These are phyloP conservation scores for Austrolebias charrua DNA, from an alignment of 2,797 vertebrate genomes.

Conservation along the genomic window DNA sequence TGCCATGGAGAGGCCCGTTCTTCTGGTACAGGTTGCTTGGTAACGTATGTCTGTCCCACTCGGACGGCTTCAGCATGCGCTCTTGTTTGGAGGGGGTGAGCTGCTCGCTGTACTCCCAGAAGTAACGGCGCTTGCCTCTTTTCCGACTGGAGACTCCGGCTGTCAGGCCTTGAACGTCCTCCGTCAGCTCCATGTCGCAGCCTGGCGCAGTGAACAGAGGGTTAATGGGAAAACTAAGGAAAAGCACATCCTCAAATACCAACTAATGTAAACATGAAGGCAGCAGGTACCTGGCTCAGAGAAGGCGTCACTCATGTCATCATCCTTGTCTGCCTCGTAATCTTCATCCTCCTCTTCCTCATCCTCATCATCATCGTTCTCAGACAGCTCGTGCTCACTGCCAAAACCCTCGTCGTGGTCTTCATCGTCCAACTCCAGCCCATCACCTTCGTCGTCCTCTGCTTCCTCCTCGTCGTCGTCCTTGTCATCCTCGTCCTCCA, in stretches of 20 bases:
- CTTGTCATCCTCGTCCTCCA: conserved; percentile 84
- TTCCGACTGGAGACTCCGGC: conserved; percentile 89
- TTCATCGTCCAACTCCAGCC: conserved; percentile 86
- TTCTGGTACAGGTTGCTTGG: conserved; percentile 99
- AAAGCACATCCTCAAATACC: too few relatives aligned
- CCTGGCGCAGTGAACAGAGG: conserved; percentile 72
- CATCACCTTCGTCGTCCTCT: conserved; percentile 85
- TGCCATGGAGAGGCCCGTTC: conserved; percentile 96
- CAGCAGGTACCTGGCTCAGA: conserved; percentile 94
- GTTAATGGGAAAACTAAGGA: too few relatives aligned
- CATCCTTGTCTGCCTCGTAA: conserved; percentile 83
- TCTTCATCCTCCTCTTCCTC: conserved; percentile 88
- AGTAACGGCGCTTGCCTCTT: conserved; percentile 94
- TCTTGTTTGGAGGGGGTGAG: conserved; percentile 93
- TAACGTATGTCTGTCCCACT: conserved; percentile 95
- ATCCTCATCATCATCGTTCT: conserved; percentile 88
- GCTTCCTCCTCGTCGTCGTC: conserved; percentile 78
- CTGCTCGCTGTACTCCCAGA: conserved; percentile 99
- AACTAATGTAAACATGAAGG: neutral
- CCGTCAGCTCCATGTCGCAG: conserved; percentile 91
- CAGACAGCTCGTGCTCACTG: conserved; percentile 96
- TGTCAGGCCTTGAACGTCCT: conserved; percentile 93
- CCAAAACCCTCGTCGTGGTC: conserved; percentile 97
- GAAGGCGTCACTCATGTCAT: conserved; percentile 94
- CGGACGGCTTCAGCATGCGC: conserved; percentile 92